A percentile compares a stretch with the other conserved stretches of the same genome.
Conservation (phyloP, 2,797 vertebrate species). For the Numenius phaeopus region DNA sequence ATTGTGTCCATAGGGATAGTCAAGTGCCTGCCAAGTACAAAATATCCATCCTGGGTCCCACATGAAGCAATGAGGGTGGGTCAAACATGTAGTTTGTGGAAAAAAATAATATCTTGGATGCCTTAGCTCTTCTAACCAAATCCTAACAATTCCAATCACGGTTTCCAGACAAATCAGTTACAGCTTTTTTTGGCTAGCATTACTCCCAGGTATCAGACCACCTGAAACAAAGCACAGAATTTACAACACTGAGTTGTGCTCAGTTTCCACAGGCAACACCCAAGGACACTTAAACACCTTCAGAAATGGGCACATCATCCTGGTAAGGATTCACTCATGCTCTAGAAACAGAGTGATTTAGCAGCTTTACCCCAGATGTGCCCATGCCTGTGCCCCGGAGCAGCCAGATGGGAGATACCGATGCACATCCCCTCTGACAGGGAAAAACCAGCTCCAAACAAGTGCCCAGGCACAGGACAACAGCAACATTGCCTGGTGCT, state of each 20-base stretch:
- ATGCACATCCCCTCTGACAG: neutral
- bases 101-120: neutral
- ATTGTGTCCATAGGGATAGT: neutral
- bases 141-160: neutral
- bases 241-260: neutral
- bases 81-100: fast-evolving
- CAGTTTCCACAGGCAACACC: neutral
- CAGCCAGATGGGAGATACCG: neutral
- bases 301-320: fast-evolving
- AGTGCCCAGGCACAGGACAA: neutral
- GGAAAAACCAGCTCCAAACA: neutral
- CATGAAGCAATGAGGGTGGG: neutral
- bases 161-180: neutral
- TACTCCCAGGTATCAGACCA: neutral
- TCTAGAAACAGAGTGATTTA: neutral
- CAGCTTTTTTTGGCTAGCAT: neutral
- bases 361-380: neutral
- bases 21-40: neutral
- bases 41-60: neutral
- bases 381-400: fast-evolving
- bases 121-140: neutral
- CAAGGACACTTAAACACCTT: neutral
- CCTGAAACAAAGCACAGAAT: neutral
- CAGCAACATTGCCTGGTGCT: neutral
- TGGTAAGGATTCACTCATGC: neutral